These are phyloP conservation scores for Ctenopoma kingsleyae DNA, from an alignment of 2,797 vertebrate species.

Conservation along the genomic window DNA sequence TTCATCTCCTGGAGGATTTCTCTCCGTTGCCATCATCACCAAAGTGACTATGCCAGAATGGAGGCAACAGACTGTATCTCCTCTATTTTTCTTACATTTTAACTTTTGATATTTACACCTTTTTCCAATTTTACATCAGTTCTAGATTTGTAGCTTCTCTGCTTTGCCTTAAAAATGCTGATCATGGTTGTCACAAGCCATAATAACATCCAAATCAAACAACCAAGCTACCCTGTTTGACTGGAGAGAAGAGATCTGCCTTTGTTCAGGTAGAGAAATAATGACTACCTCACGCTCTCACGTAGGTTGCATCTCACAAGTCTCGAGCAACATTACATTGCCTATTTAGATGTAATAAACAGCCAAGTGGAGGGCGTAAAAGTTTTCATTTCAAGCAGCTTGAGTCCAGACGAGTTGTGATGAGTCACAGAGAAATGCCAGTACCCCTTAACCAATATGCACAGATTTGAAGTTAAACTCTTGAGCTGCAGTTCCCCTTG, in stretches of 20 bases:
- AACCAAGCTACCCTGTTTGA: slow-evolving; percentile 76
- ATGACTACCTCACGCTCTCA: slow-evolving; percentile 83
- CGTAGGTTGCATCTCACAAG: slow-evolving; percentile 78
- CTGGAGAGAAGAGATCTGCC: slow-evolving; percentile 81
- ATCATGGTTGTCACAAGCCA: slow-evolving; percentile 76
- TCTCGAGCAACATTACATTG: slow-evolving; percentile 53
- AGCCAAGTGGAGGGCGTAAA: slow-evolving; percentile 53
- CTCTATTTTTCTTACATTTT: slow-evolving; percentile 75
- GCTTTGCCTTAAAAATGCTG: slow-evolving; percentile 77
- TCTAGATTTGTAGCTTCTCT: slow-evolving; percentile 76
- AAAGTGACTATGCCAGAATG: slow-evolving; percentile 80
- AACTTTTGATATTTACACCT: slow-evolving; percentile 78
- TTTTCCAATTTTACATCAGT: slow-evolving; percentile 71
- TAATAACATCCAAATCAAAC: slow-evolving; percentile 70
- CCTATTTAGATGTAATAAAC: slow-evolving; percentile 59
- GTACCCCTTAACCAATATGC: slow-evolving; percentile 60
- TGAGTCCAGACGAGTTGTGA: slow-evolving; percentile 57
- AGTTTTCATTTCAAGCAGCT: slow-evolving; percentile 67
- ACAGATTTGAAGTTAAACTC: slow-evolving; percentile 64
- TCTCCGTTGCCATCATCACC: slow-evolving; percentile 73
- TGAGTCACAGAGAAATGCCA: slow-evolving; percentile 64
- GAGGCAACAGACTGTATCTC: slow-evolving; percentile 68
- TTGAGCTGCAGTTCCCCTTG: slow-evolving; percentile 37
- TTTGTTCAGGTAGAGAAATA: slow-evolving; percentile 79
- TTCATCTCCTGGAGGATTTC: slow-evolving; percentile 73